Evolutionary conservation across 2,797 vertebrate species (phyloP).

Genomic region (Geotrypetes seraphini): DNA sequence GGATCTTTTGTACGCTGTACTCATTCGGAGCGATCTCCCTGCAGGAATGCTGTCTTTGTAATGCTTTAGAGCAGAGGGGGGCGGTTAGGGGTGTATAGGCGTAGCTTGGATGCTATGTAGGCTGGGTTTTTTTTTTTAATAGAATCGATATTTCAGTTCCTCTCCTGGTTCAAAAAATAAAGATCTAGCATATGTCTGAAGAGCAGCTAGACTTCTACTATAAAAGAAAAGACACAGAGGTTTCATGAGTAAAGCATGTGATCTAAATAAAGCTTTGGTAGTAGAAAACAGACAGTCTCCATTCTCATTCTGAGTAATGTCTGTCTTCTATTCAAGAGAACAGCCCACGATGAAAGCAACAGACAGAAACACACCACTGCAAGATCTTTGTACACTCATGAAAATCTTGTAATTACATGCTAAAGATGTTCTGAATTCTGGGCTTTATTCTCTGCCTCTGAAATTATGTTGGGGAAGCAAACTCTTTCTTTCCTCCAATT

Average conservation of each 20-base stretch:
- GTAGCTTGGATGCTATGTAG: too few species aligned
- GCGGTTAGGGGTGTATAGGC: too few species aligned
- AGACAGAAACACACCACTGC: conserved; percentile 52
- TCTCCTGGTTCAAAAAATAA: too few species aligned
- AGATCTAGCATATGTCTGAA: conserved; percentile 14
- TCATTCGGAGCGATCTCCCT: too few species aligned
- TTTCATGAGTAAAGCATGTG: conserved; percentile 36
- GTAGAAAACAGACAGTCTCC: conserved; percentile 66
- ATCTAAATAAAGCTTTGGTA: conserved; percentile 63
- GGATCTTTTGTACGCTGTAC: too few species aligned
- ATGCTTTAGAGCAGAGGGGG: too few species aligned
- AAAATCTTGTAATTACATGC: conserved; percentile 28
- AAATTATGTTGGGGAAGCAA: conserved; percentile 23
- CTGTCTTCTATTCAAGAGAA: conserved; percentile 65
- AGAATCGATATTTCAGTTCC: too few species aligned
- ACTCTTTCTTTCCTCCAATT: too few species aligned
- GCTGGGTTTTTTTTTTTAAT: too few species aligned
- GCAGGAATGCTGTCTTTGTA: too few species aligned
- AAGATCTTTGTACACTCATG: conserved; percentile 37
- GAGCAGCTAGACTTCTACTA: conserved; percentile 7
- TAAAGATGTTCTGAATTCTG: conserved; percentile 14
- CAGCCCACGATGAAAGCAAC: conserved; percentile 56
- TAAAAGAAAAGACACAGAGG: conserved; percentile 21
- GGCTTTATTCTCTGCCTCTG: conserved; percentile 5
- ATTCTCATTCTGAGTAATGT: conserved; percentile 72